These are phyloP conservation scores for Lepidocyrtinus sp. DNA, from an alignment of 2,888 invertebrate genomes.

Conservation along the genomic window DNA sequence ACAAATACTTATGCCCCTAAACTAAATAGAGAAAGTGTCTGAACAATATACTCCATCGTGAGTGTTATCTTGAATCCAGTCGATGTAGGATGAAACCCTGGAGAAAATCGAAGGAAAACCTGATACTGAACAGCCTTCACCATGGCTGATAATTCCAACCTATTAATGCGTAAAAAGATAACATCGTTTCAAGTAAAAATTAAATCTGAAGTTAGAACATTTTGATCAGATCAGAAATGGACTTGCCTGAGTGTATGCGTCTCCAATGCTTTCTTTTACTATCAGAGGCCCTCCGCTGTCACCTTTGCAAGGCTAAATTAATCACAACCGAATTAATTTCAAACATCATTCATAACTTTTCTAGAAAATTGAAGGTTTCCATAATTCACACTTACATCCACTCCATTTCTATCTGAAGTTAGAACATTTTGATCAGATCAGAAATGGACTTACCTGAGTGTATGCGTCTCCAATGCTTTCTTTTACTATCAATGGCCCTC, in stretches of 20 bases:
- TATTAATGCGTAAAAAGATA: constrained; percentile 4
- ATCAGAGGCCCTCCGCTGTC: constrained; percentile 58
- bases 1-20: too few species aligned
- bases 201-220: background rate
- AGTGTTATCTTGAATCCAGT: constrained; percentile 57
- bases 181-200: constrained; percentile 1
- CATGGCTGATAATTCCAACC: constrained; percentile 59
- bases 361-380: background rate
- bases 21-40: constrained; percentile 41
- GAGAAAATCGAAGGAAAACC: constrained; percentile 53
- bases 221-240: too few species aligned
- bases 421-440: too few species aligned
- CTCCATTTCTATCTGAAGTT: constrained; percentile 17
- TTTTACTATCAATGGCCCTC: constrained; percentile 48
- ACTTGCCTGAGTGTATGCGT: constrained; percentile 36
- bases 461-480: background rate
- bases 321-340: background rate
- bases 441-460: constrained; percentile 42
- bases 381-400: constrained; percentile 31
- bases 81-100: constrained; percentile 36
- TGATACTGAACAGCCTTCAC: constrained; percentile 50
- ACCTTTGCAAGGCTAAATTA: constrained; percentile 54
- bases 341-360: background rate
- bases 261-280: constrained; percentile 1
- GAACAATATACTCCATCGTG: constrained; percentile 48